Evolutionary conservation across 2,888 invertebrate genomes (phyloP), one percentile per base, ranked within the genome.

Genomic region (Chesias legatella): DNA sequence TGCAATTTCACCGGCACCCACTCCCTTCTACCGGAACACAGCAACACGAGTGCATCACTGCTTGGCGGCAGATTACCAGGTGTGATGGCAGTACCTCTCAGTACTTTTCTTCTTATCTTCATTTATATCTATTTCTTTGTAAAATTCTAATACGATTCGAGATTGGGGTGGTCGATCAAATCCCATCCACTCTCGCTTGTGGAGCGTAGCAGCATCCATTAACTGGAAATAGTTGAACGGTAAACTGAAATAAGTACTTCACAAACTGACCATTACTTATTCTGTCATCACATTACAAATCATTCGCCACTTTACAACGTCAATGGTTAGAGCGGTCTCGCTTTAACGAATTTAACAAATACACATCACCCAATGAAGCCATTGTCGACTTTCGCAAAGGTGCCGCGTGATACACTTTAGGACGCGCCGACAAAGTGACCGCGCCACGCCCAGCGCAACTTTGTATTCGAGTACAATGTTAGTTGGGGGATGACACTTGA

Each of bases 381-480:
- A 50, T 54, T 60, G 61, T 63, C 47, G 56, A 48, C 41, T 53
- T 44, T 35, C 38, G 13, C 42, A 45, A 48, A 40, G 42, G 37
- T 22, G 37, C 44, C 39, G 46, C 37, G 27, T 30, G 7, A 25
- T 27, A 42, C 44, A 44, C 46, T 45, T 23, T 20, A n/a, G 20
- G 32, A 38, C 13, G 28, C 32, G 44, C 69, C 66, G 67, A 66
- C 68, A 69, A 74, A 67, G 68, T 57, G 49, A 57, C 64, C 59
- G 66, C 61, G 71, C 70, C 53, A 66, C 78, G 74, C 79, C 79
- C 62, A 7, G 35, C 33, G 35, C 26, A 41, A 39, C 28, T 40
- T 48, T 42, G 28, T 33, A 43, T 46, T 36, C 41, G 33, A 26
- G 27, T 31, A 24, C 23, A 11, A 11, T 25, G 7, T 31, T 37